phyloP scores from a whole-genome alignment of 2,113 vertebrate genomes.

The Connochaetes taurinus region DNA sequence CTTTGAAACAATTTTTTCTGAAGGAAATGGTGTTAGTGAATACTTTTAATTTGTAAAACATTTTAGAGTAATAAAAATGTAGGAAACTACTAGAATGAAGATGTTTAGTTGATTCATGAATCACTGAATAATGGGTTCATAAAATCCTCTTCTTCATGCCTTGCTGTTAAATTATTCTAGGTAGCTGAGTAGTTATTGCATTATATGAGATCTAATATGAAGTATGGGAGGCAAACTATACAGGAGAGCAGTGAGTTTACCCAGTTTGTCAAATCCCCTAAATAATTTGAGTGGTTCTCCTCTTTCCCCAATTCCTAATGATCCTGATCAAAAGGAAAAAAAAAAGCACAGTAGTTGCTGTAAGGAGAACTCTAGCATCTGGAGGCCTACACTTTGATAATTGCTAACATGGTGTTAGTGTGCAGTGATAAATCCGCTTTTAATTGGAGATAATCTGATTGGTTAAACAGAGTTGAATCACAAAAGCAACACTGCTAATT shows the following conservation, averaged over 20 bases:
- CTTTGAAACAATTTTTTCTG: background rate
- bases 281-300: background rate
- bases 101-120: background rate
- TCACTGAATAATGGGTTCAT: background rate
- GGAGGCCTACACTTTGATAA: background rate
- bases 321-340: background rate
- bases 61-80: background rate
- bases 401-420: background rate
- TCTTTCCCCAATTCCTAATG: background rate
- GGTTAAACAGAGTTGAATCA: background rate
- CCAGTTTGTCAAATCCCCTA: background rate
- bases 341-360: background rate
- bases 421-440: background rate
- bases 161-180: background rate
- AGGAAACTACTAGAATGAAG: background rate
- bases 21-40: background rate
- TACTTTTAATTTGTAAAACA: background rate
- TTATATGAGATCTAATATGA: background rate
- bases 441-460: background rate
- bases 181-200: background rate
- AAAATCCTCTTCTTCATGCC: background rate
- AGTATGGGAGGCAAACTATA: background rate
- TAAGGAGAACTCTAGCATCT: background rate
- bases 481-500: background rate
- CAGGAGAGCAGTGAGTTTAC: background rate